Percentiles rank a stretch among this genome's conserved stretches.
These are phyloP conservation scores for Acrocyrtus sp. DNA, from an alignment of 2,888 invertebrate genomes.

Conservation along the genomic window DNA sequence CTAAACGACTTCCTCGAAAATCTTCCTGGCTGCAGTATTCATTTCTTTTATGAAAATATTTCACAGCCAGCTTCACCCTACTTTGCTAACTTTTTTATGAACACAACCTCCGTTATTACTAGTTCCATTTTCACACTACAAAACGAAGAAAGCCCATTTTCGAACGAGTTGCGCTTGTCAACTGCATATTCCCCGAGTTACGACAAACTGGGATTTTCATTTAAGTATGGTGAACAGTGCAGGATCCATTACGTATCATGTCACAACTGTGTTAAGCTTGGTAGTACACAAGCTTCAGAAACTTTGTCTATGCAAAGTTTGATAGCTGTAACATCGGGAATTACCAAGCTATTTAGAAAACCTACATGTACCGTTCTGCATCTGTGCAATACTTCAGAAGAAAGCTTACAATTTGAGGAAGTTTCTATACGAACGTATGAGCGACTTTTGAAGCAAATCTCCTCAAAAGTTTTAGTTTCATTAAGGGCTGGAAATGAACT, in stretches of 20 bases:
- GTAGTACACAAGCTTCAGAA: background rate
- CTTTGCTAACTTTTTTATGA: background rate
- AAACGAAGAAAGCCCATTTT: background rate
- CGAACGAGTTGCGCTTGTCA: background rate
- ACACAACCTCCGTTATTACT: too few species aligned
- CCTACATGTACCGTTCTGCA: slow-evolving; percentile 12
- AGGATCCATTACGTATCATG: slow-evolving; percentile 4
- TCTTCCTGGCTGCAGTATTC: background rate
- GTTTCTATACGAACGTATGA: background rate
- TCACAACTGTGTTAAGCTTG: background rate
- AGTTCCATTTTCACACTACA: background rate
- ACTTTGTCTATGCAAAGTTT: background rate
- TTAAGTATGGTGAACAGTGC: background rate
- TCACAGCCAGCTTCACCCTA: background rate
- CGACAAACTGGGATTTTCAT: slow-evolving; percentile 1
- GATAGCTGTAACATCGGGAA: background rate
- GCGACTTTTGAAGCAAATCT: background rate
- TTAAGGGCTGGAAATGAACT: background rate
- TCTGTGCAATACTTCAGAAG: background rate
- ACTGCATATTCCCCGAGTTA: too few species aligned
- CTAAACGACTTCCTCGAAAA: background rate
- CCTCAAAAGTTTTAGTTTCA: slow-evolving; percentile 7
- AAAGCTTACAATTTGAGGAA: background rate
- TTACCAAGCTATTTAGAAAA: slow-evolving; percentile 13
- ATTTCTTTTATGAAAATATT: slow-evolving; percentile 8